These are phyloP conservation scores for Oscheius onirici DNA, from an alignment of 2,888 invertebrate genomes.

Conservation along the genomic window DNA sequence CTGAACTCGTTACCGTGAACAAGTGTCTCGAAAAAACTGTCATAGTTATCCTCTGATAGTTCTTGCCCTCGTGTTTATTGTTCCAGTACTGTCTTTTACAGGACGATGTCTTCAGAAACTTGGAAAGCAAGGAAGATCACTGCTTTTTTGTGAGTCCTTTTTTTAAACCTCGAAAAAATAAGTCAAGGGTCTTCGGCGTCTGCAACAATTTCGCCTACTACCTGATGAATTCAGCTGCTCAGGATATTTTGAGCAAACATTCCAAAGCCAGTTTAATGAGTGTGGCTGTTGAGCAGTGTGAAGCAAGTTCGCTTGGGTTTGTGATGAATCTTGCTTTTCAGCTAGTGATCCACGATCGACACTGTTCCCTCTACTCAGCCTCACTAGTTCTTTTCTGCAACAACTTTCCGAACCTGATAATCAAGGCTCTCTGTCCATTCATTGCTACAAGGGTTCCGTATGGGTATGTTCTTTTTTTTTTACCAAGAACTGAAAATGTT, in stretches of 20 bases:
- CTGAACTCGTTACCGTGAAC: no score
- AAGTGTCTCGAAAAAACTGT: no score
- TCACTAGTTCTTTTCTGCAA: constrained; percentile 37
- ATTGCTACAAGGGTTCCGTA: constrained; percentile 31
- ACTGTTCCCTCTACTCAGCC: constrained; percentile 26
- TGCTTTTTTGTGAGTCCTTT: neutral
- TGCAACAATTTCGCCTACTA: constrained; percentile 31
- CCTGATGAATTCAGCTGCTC: constrained; percentile 22
- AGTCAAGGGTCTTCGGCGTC: constrained; percentile 21
- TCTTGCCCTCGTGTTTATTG: no score
- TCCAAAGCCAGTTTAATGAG: neutral
- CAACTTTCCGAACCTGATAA: constrained; percentile 30
- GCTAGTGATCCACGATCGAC: neutral
- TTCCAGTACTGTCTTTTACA: no score
- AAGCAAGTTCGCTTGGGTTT: no score
- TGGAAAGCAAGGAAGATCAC: neutral
- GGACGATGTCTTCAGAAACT: no score
- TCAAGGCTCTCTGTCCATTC: constrained; percentile 34
- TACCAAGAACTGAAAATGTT: neutral
- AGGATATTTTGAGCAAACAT: constrained; percentile 26
- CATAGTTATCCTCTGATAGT: no score
- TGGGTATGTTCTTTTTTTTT: constrained; percentile 17
- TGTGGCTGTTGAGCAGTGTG: neutral
- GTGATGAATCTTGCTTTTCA: no score
- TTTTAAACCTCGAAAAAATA: no score